Evolutionary conservation across 2,113 vertebrate species (phyloP).

Genomic region (Macheiramphus alcinus): DNA sequence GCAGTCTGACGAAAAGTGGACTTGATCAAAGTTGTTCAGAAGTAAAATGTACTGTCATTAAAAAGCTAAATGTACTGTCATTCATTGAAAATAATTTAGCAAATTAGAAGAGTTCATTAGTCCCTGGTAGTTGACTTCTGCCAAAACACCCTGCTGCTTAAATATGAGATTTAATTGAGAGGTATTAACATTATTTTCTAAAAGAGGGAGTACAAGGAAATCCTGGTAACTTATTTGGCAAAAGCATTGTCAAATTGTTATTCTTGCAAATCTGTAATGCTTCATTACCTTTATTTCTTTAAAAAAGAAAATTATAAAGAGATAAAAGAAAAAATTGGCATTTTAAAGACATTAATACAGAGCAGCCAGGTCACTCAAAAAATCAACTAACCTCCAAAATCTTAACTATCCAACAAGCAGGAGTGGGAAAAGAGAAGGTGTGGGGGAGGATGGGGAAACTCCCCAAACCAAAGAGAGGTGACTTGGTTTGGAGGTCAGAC

Average conservation of each 20-base stretch:
- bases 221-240: background rate
- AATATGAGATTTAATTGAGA: slow-evolving; percentile 60
- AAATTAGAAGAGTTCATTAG: slow-evolving; percentile 64
- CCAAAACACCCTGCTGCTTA: slow-evolving; percentile 60
- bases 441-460: background rate
- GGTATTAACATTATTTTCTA: slow-evolving; percentile 52
- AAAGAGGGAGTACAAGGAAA: slow-evolving; percentile 24
- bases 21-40: slow-evolving; percentile 58
- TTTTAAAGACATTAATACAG: background rate
- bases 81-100: slow-evolving; percentile 61
- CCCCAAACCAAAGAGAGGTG: background rate
- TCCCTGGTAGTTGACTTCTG: slow-evolving; percentile 15
- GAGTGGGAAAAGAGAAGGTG: background rate
- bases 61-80: slow-evolving; percentile 43
- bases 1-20: slow-evolving; percentile 23
- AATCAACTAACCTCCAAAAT: background rate
- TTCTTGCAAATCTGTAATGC: background rate
- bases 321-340: background rate
- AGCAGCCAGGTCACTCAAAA: background rate
- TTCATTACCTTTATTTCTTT: background rate
- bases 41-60: slow-evolving; percentile 53
- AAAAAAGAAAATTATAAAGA: background rate
- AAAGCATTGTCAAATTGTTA: background rate
- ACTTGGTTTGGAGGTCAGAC: slow-evolving; percentile 20
- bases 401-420: background rate